These are phyloP conservation scores for Chaetorhynchus papuensis DNA, from an alignment of 2,113 vertebrate species.

Conservation along the genomic window DNA sequence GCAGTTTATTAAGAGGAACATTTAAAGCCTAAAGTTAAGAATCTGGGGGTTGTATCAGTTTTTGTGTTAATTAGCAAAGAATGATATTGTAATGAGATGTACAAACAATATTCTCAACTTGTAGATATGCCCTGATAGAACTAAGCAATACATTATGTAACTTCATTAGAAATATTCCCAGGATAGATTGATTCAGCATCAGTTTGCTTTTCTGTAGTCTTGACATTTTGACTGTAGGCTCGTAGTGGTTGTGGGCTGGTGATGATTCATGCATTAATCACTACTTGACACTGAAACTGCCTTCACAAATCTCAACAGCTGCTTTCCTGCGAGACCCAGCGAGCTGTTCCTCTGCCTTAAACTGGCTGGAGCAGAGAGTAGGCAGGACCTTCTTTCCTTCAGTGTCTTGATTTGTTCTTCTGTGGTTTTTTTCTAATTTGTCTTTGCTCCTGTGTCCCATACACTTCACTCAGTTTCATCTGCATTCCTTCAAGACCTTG, in stretches of 20 bases:
- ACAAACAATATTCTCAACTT: neutral
- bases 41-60: neutral
- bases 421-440: neutral
- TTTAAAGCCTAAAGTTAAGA: neutral
- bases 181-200: neutral
- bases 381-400: neutral
- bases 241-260: neutral
- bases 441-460: neutral
- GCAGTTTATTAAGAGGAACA: neutral
- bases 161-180: neutral
- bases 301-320: neutral
- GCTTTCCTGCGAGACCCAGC: neutral
- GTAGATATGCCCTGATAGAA: neutral
- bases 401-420: neutral
- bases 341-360: neutral
- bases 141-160: neutral
- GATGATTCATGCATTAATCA: conserved; percentile 31
- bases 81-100: neutral
- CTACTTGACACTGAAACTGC: neutral
- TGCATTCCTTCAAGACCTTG: neutral
- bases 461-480: fast-evolving
- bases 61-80: neutral
- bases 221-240: conserved; percentile 25
- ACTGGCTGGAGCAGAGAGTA: neutral
- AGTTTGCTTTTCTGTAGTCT: conserved; percentile 16